Conservation (phyloP, 1,140 invertebrate genomes). For the Gonatopus flavifemur region DNA sequence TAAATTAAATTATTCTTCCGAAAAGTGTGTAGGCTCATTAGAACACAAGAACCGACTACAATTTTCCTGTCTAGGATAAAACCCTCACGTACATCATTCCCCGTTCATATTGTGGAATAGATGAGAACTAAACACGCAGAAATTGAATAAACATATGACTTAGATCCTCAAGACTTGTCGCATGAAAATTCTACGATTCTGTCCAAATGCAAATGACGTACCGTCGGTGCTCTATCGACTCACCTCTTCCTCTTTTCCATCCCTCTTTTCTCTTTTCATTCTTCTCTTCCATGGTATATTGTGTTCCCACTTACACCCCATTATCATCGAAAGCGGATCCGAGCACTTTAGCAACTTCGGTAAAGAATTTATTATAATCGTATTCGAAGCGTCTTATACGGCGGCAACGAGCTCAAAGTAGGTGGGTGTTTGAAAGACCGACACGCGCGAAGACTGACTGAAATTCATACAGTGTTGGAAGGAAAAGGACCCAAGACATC, state of each 20-base stretch:
- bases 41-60: no score
- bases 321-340: slow-evolving; percentile 32
- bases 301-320: not conserved
- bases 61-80: no score
- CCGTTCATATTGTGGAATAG: no score
- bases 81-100: no score
- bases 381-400: slow-evolving; percentile 32
- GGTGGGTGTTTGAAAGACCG: no score
- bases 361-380: slow-evolving; percentile 38
- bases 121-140: not conserved
- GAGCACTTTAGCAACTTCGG: slow-evolving; percentile 24
- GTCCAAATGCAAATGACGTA: slow-evolving; percentile 31
- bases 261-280: not conserved
- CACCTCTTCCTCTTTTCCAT: not conserved
- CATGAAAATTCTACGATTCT: no score
- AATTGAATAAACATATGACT: slow-evolving; percentile 10
- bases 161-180: slow-evolving; percentile 20
- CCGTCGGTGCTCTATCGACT: not conserved
- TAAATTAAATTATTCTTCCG: no score
- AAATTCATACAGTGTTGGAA: slow-evolving; percentile 32
- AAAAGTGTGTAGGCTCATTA: no score
- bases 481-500: no score
- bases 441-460: slow-evolving; percentile 24
- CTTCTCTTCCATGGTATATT: no score
- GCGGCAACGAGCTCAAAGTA: slow-evolving; percentile 31